Conservation (phyloP, 2,797 vertebrate species). For the Falco cherrug region DNA sequence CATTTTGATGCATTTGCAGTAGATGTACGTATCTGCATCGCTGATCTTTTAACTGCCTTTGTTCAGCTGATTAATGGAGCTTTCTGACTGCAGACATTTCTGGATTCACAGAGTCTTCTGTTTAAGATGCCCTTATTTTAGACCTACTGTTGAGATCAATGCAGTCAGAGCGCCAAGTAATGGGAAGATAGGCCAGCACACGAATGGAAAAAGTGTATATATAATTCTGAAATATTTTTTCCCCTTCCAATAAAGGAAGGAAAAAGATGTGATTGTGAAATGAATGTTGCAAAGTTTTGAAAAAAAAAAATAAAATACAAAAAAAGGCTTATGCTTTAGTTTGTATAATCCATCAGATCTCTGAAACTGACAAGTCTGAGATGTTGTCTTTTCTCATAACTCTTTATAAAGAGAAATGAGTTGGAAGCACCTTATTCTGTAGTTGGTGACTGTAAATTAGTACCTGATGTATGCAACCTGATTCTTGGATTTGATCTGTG, state of each 20-base stretch:
- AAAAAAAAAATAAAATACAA: too few relatives aligned
- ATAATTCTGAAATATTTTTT: not conserved
- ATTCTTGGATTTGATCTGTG: slow-evolving; percentile 17
- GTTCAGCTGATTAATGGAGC: slow-evolving; percentile 73
- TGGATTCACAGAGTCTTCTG: slow-evolving; percentile 33
- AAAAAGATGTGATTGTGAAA: not conserved
- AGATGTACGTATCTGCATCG: slow-evolving; percentile 57
- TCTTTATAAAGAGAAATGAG: not conserved
- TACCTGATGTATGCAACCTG: not conserved
- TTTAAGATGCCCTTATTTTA: slow-evolving; percentile 53
- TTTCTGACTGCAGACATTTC: slow-evolving; percentile 62
- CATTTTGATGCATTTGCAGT: slow-evolving; percentile 70
- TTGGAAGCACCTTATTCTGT: not conserved
- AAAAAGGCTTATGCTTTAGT: not conserved
- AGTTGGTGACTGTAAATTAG: not conserved
- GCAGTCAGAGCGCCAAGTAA: not conserved
- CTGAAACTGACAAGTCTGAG: not conserved
- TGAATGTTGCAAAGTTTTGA: not conserved
- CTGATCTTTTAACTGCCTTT: slow-evolving; percentile 74
- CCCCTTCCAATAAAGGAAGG: not conserved
- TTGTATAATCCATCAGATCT: not conserved
- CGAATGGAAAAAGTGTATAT: not conserved
- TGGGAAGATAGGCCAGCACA: not conserved
- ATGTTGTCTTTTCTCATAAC: not conserved
- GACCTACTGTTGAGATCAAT: slow-evolving; percentile 25